A percentile compares a stretch with the other conserved stretches of the same genome.
Conservation (phyloP, 2,797 vertebrate genomes). For the Chromis chromis region DNA sequence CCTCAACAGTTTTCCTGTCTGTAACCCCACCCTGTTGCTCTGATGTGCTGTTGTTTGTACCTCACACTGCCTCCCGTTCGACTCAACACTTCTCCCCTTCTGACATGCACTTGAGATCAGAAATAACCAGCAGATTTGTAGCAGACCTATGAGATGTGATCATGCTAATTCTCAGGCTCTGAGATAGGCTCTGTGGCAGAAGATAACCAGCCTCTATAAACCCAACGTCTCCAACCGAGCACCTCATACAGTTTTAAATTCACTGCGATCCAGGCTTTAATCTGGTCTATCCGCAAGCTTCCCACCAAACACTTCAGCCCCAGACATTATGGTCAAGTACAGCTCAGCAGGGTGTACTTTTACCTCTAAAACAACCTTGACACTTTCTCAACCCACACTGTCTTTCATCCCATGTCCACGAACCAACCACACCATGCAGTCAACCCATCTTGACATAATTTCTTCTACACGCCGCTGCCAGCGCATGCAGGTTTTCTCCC, state of each 20-base stretch:
- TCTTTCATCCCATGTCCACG: slow-evolving; percentile 46
- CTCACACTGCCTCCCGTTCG: slow-evolving; percentile 24
- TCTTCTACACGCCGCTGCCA: slow-evolving; percentile 30
- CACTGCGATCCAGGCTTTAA: slow-evolving; percentile 28
- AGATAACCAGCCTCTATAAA: slow-evolving; percentile 16
- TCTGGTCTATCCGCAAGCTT: slow-evolving; percentile 28
- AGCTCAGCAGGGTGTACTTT: slow-evolving; percentile 42
- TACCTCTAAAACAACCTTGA: slow-evolving; percentile 65
- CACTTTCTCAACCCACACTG: slow-evolving; percentile 35
- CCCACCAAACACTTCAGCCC: slow-evolving; percentile 21
- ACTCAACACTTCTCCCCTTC: slow-evolving; percentile 39
- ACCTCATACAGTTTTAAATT: slow-evolving; percentile 31
- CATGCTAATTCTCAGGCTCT: slow-evolving; percentile 71
- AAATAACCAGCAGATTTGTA: slow-evolving; percentile 60
- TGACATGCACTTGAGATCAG: slow-evolving; percentile 44
- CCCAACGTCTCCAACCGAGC: slow-evolving; percentile 2
- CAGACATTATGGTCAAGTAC: slow-evolving; percentile 29
- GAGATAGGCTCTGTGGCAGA: slow-evolving; percentile 30
- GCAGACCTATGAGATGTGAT: slow-evolving; percentile 68
- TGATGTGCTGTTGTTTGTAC: slow-evolving; percentile 36
- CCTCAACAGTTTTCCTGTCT: slow-evolving; percentile 18
- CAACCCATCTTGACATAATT: slow-evolving; percentile 13
- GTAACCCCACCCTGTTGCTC: slow-evolving; percentile 2
- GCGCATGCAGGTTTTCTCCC: slow-evolving; percentile 26
- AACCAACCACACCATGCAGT: slow-evolving; percentile 40